These are phyloP conservation scores for Pseudochromis fuscus DNA, from an alignment of 2,797 vertebrate genomes.

Conservation along the genomic window DNA sequence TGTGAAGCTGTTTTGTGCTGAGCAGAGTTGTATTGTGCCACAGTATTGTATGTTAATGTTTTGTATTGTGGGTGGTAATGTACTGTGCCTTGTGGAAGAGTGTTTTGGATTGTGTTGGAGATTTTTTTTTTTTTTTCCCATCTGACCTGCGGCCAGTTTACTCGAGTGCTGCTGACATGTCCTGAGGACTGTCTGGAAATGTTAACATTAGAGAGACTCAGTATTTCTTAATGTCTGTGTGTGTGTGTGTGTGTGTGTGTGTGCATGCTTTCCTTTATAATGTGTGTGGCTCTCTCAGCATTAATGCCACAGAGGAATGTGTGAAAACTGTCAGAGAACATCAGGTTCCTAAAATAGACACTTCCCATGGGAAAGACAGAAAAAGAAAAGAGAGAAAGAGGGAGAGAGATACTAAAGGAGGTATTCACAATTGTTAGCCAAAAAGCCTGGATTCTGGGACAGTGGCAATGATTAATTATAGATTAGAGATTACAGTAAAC, in stretches of 20 bases:
- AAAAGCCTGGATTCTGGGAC: constrained; percentile 63
- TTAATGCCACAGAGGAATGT: constrained; percentile 67
- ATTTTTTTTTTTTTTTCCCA: constrained; percentile 46
- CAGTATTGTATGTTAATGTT: constrained; percentile 42
- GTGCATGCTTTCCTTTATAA: background rate
- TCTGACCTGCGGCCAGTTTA: constrained; percentile 50
- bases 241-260: background rate
- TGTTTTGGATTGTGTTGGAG: constrained; percentile 38
- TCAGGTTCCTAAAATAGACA: constrained; percentile 79
- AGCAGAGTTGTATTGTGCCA: constrained; percentile 27
- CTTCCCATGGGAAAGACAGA: constrained; percentile 54
- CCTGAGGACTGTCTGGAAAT: constrained; percentile 52
- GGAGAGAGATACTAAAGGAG: constrained; percentile 20
- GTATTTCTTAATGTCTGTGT: constrained; percentile 28
- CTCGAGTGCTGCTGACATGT: constrained; percentile 45
- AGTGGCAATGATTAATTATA: constrained; percentile 72
- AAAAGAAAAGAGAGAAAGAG: constrained; percentile 24
- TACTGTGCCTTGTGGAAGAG: constrained; percentile 14
- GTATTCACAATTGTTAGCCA: constrained; percentile 59
- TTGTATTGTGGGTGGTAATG: constrained; percentile 38
- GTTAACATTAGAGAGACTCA: constrained; percentile 46
- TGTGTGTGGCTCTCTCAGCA: constrained; percentile 20
- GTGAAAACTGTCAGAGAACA: constrained; percentile 81
- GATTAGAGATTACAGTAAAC: constrained; percentile 61
- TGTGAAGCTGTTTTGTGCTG: constrained; percentile 18